Evolutionary conservation across 2,888 invertebrate genomes (phyloP).

Genomic region (Exocentrus adspersus): DNA sequence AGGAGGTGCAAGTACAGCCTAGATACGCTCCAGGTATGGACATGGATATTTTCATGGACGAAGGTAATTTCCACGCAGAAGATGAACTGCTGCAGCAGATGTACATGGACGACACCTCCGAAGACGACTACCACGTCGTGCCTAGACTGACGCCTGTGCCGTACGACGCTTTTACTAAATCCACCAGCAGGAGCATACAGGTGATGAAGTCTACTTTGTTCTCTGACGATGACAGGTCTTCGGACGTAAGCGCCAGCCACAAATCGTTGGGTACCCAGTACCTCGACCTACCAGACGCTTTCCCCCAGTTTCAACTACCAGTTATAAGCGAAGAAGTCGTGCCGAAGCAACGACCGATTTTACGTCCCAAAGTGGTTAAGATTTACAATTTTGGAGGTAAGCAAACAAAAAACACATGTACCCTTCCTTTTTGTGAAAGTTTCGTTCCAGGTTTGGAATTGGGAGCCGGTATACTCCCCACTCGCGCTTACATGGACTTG

Average conservation of each 20-base stretch:
- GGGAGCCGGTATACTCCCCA: slow-evolving; percentile 19
- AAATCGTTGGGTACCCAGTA: slow-evolving; percentile 47
- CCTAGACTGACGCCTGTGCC: slow-evolving; percentile 40
- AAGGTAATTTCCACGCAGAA: slow-evolving; percentile 39
- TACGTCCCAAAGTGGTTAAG: slow-evolving; percentile 47
- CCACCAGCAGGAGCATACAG: slow-evolving; percentile 45
- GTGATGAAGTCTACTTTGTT: slow-evolving; percentile 52
- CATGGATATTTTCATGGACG: slow-evolving; percentile 43
- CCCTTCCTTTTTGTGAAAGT: no score
- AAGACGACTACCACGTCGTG: slow-evolving; percentile 45
- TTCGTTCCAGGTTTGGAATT: slow-evolving; percentile 32
- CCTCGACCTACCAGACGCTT: slow-evolving; percentile 47
- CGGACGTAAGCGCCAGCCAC: slow-evolving; percentile 46
- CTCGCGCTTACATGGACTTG: slow-evolving; percentile 66
- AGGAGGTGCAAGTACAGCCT: slow-evolving; percentile 27
- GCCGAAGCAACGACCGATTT: slow-evolving; percentile 34
- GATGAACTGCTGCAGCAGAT: slow-evolving; percentile 49
- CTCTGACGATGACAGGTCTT: slow-evolving; percentile 49
- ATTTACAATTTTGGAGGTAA: slow-evolving; percentile 46
- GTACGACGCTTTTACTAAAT: slow-evolving; percentile 37
- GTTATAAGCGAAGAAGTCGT: slow-evolving; percentile 35
- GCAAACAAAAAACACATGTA: no score
- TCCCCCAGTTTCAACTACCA: slow-evolving; percentile 40
- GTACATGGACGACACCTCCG: slow-evolving; percentile 50
- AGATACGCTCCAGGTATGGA: slow-evolving; percentile 34